Conservation (phyloP, 92 coral and sea anemone genomes). For the Phymanthus crucifer region DNA sequence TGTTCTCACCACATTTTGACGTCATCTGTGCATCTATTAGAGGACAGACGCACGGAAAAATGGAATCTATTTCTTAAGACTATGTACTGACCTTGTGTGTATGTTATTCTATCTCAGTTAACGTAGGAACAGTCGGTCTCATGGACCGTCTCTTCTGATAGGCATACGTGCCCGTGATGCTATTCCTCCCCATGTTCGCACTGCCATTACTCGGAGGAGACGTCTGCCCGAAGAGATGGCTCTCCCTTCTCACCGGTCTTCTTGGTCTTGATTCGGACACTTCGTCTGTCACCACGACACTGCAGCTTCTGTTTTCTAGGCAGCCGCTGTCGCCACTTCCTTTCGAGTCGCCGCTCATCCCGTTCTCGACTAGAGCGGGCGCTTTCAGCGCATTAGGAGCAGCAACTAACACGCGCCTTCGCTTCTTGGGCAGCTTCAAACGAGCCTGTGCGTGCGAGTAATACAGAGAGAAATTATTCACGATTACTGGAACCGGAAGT, state of each 20-base stretch:
- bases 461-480: conserved; percentile 87
- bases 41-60: too few species aligned
- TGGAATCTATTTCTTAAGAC: too few species aligned
- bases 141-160: conserved; percentile 87
- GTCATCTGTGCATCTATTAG: too few species aligned
- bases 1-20: too few species aligned
- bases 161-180: conserved; percentile 57
- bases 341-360: conserved; percentile 80
- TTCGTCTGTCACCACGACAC: conserved; percentile 86
- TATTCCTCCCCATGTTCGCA: conserved; percentile 23
- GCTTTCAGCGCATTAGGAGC: conserved; percentile 87
- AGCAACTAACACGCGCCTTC: conserved; percentile 78
- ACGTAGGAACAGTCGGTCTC: conserved; percentile 92
- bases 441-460: conserved; percentile 98
- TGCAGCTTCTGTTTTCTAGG: conserved; percentile 72
- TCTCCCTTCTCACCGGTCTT: conserved; percentile 82
- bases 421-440: conserved; percentile 89
- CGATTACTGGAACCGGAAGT: conserved; percentile 97
- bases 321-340: conserved; percentile 81
- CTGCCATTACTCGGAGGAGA: conserved; percentile 60
- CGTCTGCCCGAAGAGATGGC: conserved; percentile 78
- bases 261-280: conserved; percentile 70
- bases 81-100: conserved; percentile 12
- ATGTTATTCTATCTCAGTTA: conserved; percentile 85
- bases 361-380: conserved; percentile 76